phyloP scores from a whole-genome alignment of 2,888 invertebrate genomes.

The Colostygia pectinataria region DNA sequence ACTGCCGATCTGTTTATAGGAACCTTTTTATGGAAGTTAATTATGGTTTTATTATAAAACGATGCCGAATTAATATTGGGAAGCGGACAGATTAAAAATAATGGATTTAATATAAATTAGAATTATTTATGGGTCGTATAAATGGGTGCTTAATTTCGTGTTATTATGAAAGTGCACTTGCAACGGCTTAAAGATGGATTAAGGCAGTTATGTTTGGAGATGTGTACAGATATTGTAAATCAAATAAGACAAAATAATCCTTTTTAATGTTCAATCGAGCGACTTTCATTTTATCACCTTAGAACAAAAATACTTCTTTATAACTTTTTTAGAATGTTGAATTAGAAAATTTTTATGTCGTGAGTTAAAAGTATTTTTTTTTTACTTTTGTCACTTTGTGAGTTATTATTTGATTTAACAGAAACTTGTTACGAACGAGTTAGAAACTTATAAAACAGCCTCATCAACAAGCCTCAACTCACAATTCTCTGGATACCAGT shows the following conservation, averaged over 20 bases:
- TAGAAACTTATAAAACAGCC: too few species aligned
- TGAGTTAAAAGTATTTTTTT: too few species aligned
- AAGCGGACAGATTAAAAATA: conserved; percentile 69
- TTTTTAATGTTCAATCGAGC: conserved; percentile 14
- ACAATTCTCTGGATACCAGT: too few species aligned
- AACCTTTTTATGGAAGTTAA: conserved; percentile 72
- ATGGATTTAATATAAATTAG: conserved; percentile 74
- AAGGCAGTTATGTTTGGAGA: conserved; percentile 16
- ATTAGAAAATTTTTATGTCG: too few species aligned
- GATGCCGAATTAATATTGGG: conserved; percentile 73
- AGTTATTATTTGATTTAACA: too few species aligned
- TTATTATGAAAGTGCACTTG: conserved; percentile 44
- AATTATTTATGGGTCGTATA: conserved; percentile 70
- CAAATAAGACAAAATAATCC: conserved; percentile 17
- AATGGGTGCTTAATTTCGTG: conserved; percentile 62
- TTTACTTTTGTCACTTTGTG: too few species aligned
- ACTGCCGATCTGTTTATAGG: conserved; percentile 64
- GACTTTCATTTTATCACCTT: conserved; percentile 1
- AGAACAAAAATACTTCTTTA: too few species aligned
- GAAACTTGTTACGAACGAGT: too few species aligned
- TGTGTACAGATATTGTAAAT: conserved; percentile 25
- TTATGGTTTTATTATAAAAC: conserved; percentile 77
- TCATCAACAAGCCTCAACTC: too few species aligned
- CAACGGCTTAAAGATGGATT: conserved; percentile 29
- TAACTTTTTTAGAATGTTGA: too few species aligned